phyloP scores from a whole-genome alignment of 2,797 vertebrate species.

The Hafferia zeledoni region DNA sequence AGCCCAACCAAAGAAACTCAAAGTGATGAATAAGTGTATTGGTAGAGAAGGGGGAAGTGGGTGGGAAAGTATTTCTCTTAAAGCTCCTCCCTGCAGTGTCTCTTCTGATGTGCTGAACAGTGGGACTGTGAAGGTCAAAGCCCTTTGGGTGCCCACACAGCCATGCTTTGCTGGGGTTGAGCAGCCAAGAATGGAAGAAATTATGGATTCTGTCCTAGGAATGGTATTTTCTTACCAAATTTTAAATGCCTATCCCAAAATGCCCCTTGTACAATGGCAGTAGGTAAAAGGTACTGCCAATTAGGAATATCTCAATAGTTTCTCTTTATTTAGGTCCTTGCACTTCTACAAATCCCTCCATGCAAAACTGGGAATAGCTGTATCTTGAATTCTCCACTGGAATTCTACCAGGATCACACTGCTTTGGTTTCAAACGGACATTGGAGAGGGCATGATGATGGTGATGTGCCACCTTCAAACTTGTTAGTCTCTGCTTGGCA shows the following conservation, averaged over 20 bases:
- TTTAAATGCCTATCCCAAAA: neutral
- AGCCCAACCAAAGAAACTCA: neutral
- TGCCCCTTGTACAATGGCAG: neutral
- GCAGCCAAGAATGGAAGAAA: neutral
- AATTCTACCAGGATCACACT: neutral
- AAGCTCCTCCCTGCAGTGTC: neutral
- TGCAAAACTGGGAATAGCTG: neutral
- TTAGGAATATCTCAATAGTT: neutral
- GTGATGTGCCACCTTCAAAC: neutral
- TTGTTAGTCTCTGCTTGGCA: rapidly evolving
- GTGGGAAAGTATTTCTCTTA: neutral
- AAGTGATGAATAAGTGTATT: neutral
- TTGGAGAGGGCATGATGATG: neutral
- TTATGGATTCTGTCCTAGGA: neutral
- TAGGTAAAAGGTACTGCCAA: neutral
- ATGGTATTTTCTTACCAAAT: neutral
- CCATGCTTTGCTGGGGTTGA: neutral
- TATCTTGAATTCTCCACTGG: neutral
- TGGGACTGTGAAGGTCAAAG: neutral
- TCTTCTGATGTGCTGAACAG: rapidly evolving
- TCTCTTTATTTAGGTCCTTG: neutral
- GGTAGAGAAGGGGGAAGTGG: neutral
- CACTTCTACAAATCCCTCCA: neutral
- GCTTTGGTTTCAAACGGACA: rapidly evolving
- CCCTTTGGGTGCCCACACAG: neutral